A percentile compares a stretch with the other conserved stretches of the same genome.
These are phyloP conservation scores for Calameuta idolon DNA, from an alignment of 2,888 invertebrate genomes.

Conservation along the genomic window DNA sequence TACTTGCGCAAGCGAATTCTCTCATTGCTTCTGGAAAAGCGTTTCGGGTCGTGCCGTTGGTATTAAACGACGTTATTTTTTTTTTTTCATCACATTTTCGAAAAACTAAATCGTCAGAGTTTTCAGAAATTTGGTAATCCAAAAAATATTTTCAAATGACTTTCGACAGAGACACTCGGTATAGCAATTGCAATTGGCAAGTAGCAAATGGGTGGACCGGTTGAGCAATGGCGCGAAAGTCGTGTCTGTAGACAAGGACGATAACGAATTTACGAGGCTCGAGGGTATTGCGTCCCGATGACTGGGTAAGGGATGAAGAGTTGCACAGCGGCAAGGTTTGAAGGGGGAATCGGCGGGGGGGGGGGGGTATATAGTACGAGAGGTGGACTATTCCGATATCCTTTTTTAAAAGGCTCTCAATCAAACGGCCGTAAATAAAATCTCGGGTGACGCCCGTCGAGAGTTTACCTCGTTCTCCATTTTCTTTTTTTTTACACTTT, in stretches of 20 bases:
- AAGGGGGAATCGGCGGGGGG: neutral
- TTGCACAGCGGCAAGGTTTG: neutral
- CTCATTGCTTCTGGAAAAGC: neutral
- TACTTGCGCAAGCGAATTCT: neutral
- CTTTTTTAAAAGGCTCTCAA: neutral
- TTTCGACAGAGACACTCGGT: neutral
- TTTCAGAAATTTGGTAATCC: neutral
- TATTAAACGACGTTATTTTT: too few relatives aligned
- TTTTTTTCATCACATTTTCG: neutral
- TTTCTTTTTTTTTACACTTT: neutral
- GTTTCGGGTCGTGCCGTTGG: neutral
- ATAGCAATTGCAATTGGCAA: neutral
- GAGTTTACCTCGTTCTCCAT: constrained; percentile 4
- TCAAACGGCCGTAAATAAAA: constrained; percentile 1
- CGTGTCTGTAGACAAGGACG: neutral
- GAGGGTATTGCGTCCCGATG: neutral
- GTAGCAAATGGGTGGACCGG: neutral
- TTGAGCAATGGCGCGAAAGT: neutral
- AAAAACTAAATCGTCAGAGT: neutral
- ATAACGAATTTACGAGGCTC: neutral
- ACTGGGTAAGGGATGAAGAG: neutral
- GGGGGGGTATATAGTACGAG: neutral
- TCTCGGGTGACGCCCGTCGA: constrained; percentile 4
- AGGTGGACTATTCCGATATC: neutral
- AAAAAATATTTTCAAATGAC: neutral